Evolutionary conservation across 1,140 invertebrate species (phyloP).

Genomic region (Aphidius ervi): DNA sequence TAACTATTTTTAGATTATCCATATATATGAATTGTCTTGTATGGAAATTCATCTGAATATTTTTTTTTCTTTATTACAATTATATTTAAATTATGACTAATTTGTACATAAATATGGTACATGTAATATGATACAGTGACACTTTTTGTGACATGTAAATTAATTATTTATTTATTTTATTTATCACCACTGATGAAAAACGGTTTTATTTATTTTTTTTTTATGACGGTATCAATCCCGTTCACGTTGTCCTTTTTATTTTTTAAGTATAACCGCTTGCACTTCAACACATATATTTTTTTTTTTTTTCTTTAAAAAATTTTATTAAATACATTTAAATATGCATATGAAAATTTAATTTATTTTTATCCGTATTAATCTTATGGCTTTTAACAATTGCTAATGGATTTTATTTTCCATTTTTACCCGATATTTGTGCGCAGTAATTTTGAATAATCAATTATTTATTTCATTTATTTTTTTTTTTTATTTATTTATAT

Average conservation of each 20-base stretch:
- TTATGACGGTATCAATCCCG: conserved; percentile 7
- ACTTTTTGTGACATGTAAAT: conserved; percentile 31
- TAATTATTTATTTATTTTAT: conserved; percentile 22
- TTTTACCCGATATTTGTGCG: too few relatives aligned
- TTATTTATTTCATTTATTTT: not conserved
- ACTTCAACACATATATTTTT: conserved; percentile 9
- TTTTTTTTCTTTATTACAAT: conserved; percentile 51
- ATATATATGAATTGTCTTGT: too few relatives aligned
- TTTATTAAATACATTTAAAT: too few relatives aligned
- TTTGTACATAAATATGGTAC: conserved; percentile 55
- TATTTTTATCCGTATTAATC: too few relatives aligned
- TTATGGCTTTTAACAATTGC: too few relatives aligned
- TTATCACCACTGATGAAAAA: not conserved
- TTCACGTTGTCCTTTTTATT: too few relatives aligned
- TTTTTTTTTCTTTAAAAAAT: not conserved
- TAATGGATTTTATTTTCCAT: too few relatives aligned
- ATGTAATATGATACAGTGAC: conserved; percentile 50
- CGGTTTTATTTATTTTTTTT: conserved; percentile 24
- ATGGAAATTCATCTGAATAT: too few relatives aligned
- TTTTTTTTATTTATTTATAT: not conserved
- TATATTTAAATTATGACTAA: conserved; percentile 46
- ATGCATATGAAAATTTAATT: too few relatives aligned
- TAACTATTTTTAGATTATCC: too few relatives aligned
- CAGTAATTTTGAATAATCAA: not conserved
- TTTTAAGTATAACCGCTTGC: too few relatives aligned